These are phyloP conservation scores for Venustoraphidia nigricollis DNA, from an alignment of 2,888 invertebrate genomes.

Conservation along the genomic window DNA sequence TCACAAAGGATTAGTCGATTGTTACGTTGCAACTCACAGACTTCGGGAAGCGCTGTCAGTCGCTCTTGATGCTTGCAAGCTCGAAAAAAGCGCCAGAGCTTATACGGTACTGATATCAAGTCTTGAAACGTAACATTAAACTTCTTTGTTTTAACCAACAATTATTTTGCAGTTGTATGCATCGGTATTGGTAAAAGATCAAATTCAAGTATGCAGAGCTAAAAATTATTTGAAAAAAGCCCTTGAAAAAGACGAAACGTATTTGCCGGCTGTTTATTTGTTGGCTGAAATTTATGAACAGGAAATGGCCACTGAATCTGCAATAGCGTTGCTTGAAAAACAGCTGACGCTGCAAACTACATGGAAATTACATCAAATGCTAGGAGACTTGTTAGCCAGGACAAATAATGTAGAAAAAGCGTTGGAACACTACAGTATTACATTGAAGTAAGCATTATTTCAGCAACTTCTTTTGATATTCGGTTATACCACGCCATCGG, in stretches of 20 bases:
- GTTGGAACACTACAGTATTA: constrained; percentile 48
- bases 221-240: constrained; percentile 58
- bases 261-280: constrained; percentile 55
- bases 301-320: constrained; percentile 47
- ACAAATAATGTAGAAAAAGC: constrained; percentile 51
- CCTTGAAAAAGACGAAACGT: constrained; percentile 51
- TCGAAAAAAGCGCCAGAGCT: constrained; percentile 56
- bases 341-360: constrained; percentile 45
- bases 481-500: too few relatives aligned
- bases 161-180: constrained; percentile 49
- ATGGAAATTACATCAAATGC: constrained; percentile 45
- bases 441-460: constrained; percentile 35
- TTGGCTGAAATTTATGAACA: constrained; percentile 54
- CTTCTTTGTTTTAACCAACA: background rate
- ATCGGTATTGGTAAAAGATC: constrained; percentile 53
- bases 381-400: constrained; percentile 45
- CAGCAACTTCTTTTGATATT: background rate
- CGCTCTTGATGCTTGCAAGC: constrained; percentile 55
- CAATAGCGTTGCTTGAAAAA: constrained; percentile 48
- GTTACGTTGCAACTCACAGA: constrained; percentile 51
- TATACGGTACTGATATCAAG: constrained; percentile 42
- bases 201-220: constrained; percentile 39
- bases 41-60: constrained; percentile 56
- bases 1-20: constrained; percentile 62
- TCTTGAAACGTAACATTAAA: background rate